A percentile compares a stretch with the other conserved stretches of the same genome.
phyloP scores from a whole-genome alignment of 2,797 vertebrate species.

The Balearica regulorum region DNA sequence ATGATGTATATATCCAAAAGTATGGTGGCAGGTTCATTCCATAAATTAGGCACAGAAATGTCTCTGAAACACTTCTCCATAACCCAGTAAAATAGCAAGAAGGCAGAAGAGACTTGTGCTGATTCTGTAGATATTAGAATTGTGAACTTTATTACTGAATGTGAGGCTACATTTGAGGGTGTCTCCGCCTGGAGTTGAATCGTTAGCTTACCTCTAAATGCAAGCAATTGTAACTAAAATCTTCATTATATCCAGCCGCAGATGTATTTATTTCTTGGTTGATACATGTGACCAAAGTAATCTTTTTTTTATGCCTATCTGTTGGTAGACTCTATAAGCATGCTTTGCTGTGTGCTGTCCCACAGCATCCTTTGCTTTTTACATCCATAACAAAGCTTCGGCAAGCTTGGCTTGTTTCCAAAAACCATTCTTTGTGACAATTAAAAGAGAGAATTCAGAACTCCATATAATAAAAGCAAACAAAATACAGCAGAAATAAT shows the following conservation, averaged over 20 bases:
- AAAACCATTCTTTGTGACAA: not conserved
- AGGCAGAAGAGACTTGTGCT: not conserved
- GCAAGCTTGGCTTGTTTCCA: not conserved
- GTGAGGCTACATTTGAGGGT: not conserved
- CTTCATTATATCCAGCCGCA: not conserved
- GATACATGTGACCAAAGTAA: not conserved
- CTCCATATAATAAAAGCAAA: not conserved
- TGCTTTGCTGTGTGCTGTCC: not conserved
- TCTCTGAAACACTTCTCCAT: not conserved
- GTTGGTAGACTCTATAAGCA: not conserved
- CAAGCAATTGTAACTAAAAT: not conserved
- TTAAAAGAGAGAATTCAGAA: constrained; percentile 14
- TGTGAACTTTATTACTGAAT: not conserved
- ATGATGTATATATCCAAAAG: not conserved
- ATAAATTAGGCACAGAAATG: not conserved
- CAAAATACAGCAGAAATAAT: not conserved
- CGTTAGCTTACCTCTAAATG: not conserved
- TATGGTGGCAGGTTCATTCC: not conserved
- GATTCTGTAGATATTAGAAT: not conserved
- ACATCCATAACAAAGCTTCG: not conserved
- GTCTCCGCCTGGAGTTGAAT: not conserved
- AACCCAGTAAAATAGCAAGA: not conserved
- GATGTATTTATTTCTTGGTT: not conserved
- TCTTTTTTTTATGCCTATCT: not conserved
- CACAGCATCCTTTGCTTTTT: not conserved